Base-by-base conservation (phyloP, 1,140 invertebrate genomes). In the Hylaeus volcanicus region DNA sequence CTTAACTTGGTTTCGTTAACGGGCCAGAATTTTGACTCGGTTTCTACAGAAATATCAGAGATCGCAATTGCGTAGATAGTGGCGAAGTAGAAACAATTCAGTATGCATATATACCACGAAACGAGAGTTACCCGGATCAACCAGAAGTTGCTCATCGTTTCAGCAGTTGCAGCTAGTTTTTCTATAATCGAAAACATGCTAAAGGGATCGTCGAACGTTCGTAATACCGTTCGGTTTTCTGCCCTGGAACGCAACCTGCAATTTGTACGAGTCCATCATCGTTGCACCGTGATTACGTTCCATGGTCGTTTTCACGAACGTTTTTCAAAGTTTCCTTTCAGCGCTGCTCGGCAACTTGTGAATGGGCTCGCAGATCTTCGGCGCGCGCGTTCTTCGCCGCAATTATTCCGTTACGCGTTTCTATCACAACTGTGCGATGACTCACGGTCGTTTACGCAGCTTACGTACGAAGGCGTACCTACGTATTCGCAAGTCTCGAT, bases 371-470 rank as follows among this genome's bases (percentile, higher is more conserved):
- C 11, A 2, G 8, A 15, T 3, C 11, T 15, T 15, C 3, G 1
- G 11, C 4, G 26, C 55, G 9, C 26, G 53, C 39, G 11, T 61
- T 48, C 70, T 43, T 45, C 26, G 26, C n/a, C 14, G 5, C 74
- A 43, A 69, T 76, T 81, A 70, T 70, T 66, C 65, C 60, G 65
- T 70, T 81, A 81, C 55, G 45, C 72, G 72, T 53, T 61, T 37
- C 45, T 48, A 51, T 70, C 48, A 3, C 15, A 45, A 56, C 39
- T 55, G 48, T 15, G n/a, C 41, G 60, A 39, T 81, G 74, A 81
- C 15, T 81, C 79, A 71, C 15, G 71, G 41, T 9, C 5, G 12
- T 39, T 56, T 64, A 45, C 74, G 41, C 66, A 56, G n/a, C 43
- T 56, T 65, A 9, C 65, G 12, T 73, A 41, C 53, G 51, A 43